phyloP scores from a whole-genome alignment of 2,113 vertebrate genomes.

The Chaenogobius annularis region DNA sequence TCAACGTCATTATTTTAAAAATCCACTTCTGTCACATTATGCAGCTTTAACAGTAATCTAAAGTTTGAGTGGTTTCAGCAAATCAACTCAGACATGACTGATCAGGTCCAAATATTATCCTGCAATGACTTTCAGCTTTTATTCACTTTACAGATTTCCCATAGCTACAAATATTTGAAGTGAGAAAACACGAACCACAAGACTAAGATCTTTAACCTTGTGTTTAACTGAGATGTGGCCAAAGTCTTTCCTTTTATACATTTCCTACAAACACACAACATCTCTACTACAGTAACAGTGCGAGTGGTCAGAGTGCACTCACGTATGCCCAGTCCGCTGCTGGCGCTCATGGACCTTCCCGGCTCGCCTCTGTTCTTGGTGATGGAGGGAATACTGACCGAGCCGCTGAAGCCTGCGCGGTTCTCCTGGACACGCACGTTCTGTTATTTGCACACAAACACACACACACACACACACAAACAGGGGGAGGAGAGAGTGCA shows the following conservation, averaged over 20 bases:
- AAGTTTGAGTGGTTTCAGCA: too few species aligned
- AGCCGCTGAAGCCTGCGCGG: slow-evolving; percentile 93
- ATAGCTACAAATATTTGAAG: too few species aligned
- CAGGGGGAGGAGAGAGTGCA: slow-evolving; percentile 27
- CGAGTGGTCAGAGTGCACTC: slow-evolving; percentile 65
- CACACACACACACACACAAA: neutral
- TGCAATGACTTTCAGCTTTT: too few species aligned
- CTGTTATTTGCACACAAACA: slow-evolving; percentile 65
- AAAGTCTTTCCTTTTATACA: neutral
- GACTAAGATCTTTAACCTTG: too few species aligned
- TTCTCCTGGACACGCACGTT: slow-evolving; percentile 93
- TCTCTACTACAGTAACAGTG: neutral
- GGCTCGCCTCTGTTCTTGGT: slow-evolving; percentile 91
- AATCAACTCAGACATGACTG: too few species aligned
- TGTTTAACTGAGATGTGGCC: too few species aligned
- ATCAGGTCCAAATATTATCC: too few species aligned
- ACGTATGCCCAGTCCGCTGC: slow-evolving; percentile 94
- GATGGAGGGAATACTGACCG: slow-evolving; percentile 96
- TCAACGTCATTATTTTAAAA: too few species aligned
- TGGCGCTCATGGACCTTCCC: slow-evolving; percentile 96
- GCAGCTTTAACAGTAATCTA: too few species aligned
- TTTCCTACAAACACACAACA: neutral
- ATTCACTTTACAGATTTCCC: too few species aligned
- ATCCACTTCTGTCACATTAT: too few species aligned
- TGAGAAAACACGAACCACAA: too few species aligned